These are phyloP conservation scores for Torymus texanus DNA, from an alignment of 2,888 invertebrate species.

Conservation along the genomic window DNA sequence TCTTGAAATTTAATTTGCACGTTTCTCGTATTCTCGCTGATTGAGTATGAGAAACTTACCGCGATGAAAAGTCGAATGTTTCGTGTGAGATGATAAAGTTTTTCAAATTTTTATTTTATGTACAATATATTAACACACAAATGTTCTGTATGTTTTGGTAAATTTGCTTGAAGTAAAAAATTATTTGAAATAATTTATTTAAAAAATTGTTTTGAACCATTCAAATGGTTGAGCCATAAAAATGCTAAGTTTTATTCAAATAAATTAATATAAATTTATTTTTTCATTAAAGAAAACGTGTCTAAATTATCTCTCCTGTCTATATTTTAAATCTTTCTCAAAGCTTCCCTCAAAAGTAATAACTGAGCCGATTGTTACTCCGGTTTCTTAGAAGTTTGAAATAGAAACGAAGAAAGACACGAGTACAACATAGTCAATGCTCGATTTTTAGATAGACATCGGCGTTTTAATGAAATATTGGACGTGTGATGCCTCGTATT, in stretches of 20 bases:
- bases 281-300: conserved; percentile 27
- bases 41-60: too few relatives aligned
- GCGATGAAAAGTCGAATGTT: too few relatives aligned
- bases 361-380: conserved; percentile 27
- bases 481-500: conserved; percentile 54
- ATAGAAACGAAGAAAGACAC: conserved; percentile 38
- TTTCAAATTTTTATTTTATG: too few relatives aligned
- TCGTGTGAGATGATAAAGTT: too few relatives aligned
- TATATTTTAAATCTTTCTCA: conserved; percentile 14
- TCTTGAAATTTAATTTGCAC: too few relatives aligned
- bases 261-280: conserved; percentile 19
- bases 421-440: conserved; percentile 62
- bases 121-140: too few relatives aligned
- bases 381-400: conserved; percentile 19
- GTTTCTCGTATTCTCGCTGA: too few relatives aligned
- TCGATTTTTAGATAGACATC: conserved; percentile 61
- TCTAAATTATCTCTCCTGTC: neutral
- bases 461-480: conserved; percentile 57
- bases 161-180: too few relatives aligned
- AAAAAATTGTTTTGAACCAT: too few relatives aligned
- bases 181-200: too few relatives aligned
- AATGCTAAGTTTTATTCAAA: neutral
- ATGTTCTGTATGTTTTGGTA: too few relatives aligned
- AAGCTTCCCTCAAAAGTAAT: conserved; percentile 31
- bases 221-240: too few relatives aligned